phyloP scores from a whole-genome alignment of 2,888 invertebrate genomes.

The Lochmaea crataegi region DNA sequence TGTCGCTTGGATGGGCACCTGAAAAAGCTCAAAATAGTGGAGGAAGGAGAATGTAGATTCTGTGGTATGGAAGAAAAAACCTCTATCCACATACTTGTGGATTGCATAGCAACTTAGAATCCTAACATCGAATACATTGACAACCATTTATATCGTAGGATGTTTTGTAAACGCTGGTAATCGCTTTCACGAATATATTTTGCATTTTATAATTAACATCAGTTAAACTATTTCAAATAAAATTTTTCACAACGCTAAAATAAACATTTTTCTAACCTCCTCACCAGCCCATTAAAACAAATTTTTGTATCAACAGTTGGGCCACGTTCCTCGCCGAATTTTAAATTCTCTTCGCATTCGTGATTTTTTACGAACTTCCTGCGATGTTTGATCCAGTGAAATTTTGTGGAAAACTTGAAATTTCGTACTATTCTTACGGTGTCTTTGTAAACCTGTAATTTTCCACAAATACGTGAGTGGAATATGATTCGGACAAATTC shows the following conservation, averaged over 20 bases:
- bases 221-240: no score
- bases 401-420: constrained; percentile 41
- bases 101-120: no score
- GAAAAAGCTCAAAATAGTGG: no score
- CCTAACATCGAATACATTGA: no score
- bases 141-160: no score
- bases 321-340: constrained; percentile 26
- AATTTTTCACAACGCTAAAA: background rate
- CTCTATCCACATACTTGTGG: no score
- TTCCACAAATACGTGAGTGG: constrained; percentile 31
- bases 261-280: constrained; percentile 12
- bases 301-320: constrained; percentile 34
- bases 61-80: no score
- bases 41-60: no score
- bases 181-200: no score
- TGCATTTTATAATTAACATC: no score
- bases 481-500: constrained; percentile 12
- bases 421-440: constrained; percentile 36
- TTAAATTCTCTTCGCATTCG: constrained; percentile 31
- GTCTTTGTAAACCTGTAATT: constrained; percentile 41
- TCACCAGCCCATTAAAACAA: constrained; percentile 3
- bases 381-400: constrained; percentile 39
- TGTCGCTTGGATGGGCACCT: no score
- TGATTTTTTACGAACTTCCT: constrained; percentile 33
- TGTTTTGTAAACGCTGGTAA: no score